These are phyloP conservation scores for Cotesia glomerata DNA, from an alignment of 1,140 invertebrate species.

Conservation along the genomic window DNA sequence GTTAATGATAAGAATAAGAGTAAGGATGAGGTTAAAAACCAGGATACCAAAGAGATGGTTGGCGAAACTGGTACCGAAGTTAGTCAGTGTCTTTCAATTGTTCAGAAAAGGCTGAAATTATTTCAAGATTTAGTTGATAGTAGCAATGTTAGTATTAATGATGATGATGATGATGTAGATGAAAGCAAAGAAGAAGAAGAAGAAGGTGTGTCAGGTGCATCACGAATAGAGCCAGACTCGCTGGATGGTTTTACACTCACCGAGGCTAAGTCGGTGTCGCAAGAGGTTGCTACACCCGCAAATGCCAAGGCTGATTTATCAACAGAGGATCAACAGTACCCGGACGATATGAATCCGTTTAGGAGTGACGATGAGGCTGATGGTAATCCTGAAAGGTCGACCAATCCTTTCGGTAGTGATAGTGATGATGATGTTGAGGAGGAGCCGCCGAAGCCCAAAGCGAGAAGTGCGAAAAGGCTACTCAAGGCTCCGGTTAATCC, in stretches of 20 bases:
- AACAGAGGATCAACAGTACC: slow-evolving; percentile 63
- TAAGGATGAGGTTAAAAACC: slow-evolving; percentile 28
- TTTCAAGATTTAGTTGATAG: slow-evolving; percentile 40
- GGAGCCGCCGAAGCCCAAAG: slow-evolving; percentile 39
- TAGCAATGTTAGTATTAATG: background rate
- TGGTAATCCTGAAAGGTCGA: slow-evolving; percentile 54
- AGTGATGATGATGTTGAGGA: slow-evolving; percentile 63
- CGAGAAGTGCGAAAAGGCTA: slow-evolving; percentile 50
- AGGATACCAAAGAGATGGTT: slow-evolving; percentile 52
- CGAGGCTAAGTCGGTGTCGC: background rate
- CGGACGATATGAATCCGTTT: slow-evolving; percentile 82
- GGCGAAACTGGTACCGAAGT: slow-evolving; percentile 27
- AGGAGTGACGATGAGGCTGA: slow-evolving; percentile 68
- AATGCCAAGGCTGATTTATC: background rate
- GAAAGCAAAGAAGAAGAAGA: background rate
- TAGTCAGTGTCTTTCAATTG: slow-evolving; percentile 41
- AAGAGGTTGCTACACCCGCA: no score
- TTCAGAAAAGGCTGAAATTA: slow-evolving; percentile 49
- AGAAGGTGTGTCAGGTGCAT: background rate
- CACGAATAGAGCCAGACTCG: background rate
- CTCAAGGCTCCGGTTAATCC: slow-evolving; percentile 68
- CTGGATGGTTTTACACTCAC: background rate
- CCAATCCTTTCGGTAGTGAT: slow-evolving; percentile 77
- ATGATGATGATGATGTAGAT: background rate
- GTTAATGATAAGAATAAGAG: slow-evolving; percentile 17